Evolutionary conservation across 2,888 invertebrate species (phyloP).

Genomic region (Amitus sp.): DNA sequence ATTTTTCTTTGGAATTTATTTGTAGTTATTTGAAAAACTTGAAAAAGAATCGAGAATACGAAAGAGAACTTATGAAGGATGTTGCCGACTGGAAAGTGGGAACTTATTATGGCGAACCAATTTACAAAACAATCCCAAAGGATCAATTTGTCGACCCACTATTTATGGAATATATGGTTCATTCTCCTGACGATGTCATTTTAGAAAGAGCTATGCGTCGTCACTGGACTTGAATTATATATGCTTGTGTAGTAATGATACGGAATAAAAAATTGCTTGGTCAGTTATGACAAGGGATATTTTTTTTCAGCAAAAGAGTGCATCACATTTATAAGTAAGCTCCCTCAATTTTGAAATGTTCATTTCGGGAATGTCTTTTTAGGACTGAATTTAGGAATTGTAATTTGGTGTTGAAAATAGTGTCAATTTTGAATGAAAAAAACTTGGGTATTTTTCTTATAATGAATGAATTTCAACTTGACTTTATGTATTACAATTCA

Average conservation of each 20-base stretch:
- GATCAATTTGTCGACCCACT: conserved; percentile 24
- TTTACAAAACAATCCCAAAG: conserved; percentile 76
- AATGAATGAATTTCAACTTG: too few species aligned
- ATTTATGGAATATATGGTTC: conserved; percentile 32
- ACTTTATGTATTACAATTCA: too few species aligned
- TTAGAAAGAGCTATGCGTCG: background rate
- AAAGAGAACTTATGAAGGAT: conserved; percentile 87
- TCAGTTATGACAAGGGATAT: too few species aligned
- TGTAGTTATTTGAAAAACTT: conserved; percentile 77
- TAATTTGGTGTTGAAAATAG: too few species aligned
- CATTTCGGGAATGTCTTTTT: too few species aligned
- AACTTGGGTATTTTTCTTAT: too few species aligned
- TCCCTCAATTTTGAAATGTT: too few species aligned
- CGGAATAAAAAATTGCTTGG: too few species aligned
- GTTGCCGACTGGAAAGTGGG: conserved; percentile 93
- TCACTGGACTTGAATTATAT: background rate
- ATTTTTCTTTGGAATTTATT: conserved; percentile 7
- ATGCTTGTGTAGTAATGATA: conserved; percentile 3
- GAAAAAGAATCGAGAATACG: conserved; percentile 83
- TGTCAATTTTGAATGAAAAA: too few species aligned
- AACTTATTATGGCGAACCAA: conserved; percentile 85
- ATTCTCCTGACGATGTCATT: conserved; percentile 5
- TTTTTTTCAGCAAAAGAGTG: too few species aligned
- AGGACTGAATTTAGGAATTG: too few species aligned
- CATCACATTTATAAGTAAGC: too few species aligned